Conservation (phyloP, 2,888 invertebrate species). For the Drosophila emarginata region DNA sequence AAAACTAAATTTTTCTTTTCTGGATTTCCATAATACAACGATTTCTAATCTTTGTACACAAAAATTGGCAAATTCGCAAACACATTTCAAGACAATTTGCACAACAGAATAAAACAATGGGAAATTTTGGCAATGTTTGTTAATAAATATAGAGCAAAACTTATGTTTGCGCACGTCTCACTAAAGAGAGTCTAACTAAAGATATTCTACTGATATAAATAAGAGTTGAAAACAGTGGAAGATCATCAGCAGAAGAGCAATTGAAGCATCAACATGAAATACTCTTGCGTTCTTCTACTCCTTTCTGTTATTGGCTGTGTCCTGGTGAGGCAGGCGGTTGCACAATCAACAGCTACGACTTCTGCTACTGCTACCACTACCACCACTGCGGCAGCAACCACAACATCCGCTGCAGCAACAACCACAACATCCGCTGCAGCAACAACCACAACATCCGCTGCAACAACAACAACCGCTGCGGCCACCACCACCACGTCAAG, state of each 20-base stretch:
- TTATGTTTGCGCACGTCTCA: neutral
- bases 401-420: too few species aligned
- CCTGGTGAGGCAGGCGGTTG: neutral
- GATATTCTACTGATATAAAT: neutral
- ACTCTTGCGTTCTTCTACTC: neutral
- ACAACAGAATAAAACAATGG: neutral
- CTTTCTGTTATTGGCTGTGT: neutral
- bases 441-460: too few species aligned
- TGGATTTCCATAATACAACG: too few species aligned
- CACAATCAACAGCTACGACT: neutral
- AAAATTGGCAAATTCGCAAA: neutral
- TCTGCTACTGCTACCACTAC: neutral
- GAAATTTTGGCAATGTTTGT: constrained; percentile 1
- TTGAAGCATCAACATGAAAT: constrained; percentile 1
- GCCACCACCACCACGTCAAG: neutral
- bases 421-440: too few species aligned
- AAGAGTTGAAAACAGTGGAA: neutral
- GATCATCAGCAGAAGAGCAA: neutral
- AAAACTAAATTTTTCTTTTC: too few species aligned
- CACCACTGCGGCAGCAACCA: neutral
- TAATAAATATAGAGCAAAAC: neutral
- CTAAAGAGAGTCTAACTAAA: too few species aligned
- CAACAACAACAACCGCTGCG: too few species aligned
- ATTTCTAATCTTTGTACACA: neutral
- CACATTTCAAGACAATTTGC: neutral